Evolutionary conservation across 2,888 invertebrate genomes (phyloP), one percentile per base, ranked within the genome.

Genomic region (Oligia strigilis): DNA sequence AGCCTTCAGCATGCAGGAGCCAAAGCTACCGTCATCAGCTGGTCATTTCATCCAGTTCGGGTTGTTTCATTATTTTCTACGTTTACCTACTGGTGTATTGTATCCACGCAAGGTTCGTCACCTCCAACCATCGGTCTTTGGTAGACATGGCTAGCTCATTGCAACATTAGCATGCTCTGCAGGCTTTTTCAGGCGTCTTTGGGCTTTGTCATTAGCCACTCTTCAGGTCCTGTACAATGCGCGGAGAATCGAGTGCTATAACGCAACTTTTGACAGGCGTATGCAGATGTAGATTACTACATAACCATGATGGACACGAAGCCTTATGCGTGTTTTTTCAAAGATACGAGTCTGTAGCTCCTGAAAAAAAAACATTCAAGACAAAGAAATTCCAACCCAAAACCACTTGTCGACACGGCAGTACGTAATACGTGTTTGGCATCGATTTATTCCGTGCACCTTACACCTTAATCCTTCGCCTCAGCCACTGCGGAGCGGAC

Each of bases 341-440:
- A 64, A 5, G 6, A 36, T 4, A 19, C 58, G 46, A 2, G 4
- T 14, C 5, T 4, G 19, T 43, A 55, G 5, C 40, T 11, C 14
- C 4, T 72, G 4, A 65, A 66, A 60, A 52, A 43, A 46, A 46
- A 29, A 2, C 0, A 46, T 40, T 66, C 3, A 70, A 83, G 19
- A 60, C 36, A 66, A 70, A 64, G 6, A 79, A 83, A 84, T 36
- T 60, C 13, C 1, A 23, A 8, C 14, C 17, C 6, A 9, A 6
- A 52, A 78, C 5, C 78, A 82, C 84, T 89, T 81, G 52, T 85
- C 72, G 64, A 4, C 46, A 11, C 73, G 19, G 8, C 75, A 69
- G 84, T 90, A 87, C 82, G 65, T 87, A 80, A 78, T 80, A 87
- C 86, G 90, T 90, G 85, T 87, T 90, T 83, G 87, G 86, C 86